phyloP scores from a whole-genome alignment of 2,113 vertebrate genomes.

The Erythrolamprus reginae region DNA sequence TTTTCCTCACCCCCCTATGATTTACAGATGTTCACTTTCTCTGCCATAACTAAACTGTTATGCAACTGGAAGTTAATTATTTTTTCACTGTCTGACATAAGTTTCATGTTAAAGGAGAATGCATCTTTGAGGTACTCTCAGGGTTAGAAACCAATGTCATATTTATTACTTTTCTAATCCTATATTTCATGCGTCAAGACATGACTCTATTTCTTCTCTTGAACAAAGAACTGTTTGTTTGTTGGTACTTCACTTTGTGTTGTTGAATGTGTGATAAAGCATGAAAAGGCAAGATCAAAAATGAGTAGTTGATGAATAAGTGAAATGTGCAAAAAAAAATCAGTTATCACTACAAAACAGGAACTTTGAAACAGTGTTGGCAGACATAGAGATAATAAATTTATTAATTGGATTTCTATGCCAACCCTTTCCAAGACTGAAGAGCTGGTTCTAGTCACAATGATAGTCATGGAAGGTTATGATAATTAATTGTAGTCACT shows the following conservation, averaged over 20 bases:
- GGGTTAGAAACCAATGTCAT: not conserved
- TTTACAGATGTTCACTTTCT: not conserved
- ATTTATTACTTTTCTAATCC: not conserved
- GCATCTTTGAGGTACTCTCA: not conserved
- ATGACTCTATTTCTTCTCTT: not conserved
- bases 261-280: not conserved
- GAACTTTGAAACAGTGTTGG: not conserved
- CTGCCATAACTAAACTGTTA: not conserved
- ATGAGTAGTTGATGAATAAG: not conserved
- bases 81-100: not conserved
- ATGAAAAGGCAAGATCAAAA: not conserved
- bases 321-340: not conserved
- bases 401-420: too few species aligned
- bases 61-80: not conserved
- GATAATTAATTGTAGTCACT: not conserved
- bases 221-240: not conserved
- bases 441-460: not conserved
- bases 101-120: not conserved
- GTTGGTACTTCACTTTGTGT: not conserved
- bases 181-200: not conserved
- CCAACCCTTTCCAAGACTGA: too few species aligned
- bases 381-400: not conserved
- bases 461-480: not conserved
- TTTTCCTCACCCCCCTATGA: rapidly evolving
- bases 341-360: not conserved